Percentiles rank a stretch among this genome's conserved stretches.
Evolutionary conservation across 2,797 vertebrate species (phyloP).

Genomic region (Notolepis coatsorum): DNA sequence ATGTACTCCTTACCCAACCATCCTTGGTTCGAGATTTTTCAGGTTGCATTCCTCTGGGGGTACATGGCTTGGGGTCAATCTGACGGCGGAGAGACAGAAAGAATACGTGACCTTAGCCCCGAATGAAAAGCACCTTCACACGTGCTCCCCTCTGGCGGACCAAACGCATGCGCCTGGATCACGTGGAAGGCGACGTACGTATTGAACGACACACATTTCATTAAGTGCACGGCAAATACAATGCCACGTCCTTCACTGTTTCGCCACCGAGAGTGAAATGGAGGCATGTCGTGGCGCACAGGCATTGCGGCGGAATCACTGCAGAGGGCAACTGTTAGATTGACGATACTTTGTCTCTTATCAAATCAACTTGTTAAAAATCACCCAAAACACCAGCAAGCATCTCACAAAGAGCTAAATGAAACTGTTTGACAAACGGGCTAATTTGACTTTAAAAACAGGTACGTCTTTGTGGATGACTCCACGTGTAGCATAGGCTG

Average conservation of each 20-base stretch:
- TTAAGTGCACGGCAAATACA: constrained; percentile 15
- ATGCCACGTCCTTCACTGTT: background rate
- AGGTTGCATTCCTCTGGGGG: constrained; percentile 98
- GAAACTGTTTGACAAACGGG: background rate
- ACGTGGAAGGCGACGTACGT: constrained; percentile 1
- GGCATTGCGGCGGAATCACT: background rate
- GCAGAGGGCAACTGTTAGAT: background rate
- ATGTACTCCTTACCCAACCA: constrained; percentile 92
- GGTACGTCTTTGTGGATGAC: constrained; percentile 43
- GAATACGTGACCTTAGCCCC: constrained; percentile 48
- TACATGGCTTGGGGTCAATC: constrained; percentile 99
- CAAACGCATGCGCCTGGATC: constrained; percentile 17
- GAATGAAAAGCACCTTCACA: constrained; percentile 66
- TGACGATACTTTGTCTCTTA: background rate
- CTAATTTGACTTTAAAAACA: constrained; percentile 52
- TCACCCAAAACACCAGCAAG: constrained; percentile 14
- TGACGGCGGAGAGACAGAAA: constrained; percentile 67
- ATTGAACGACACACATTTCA: constrained; percentile 7
- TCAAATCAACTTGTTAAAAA: background rate
- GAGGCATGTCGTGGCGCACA: constrained; percentile 2
- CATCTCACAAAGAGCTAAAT: too few species aligned
- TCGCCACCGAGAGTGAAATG: constrained; percentile 15
- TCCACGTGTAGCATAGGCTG: constrained; percentile 18
- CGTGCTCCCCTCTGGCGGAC: constrained; percentile 24
- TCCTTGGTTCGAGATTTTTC: constrained; percentile 96